A percentile compares a stretch with the other conserved stretches of the same genome.
Evolutionary conservation across 2,797 vertebrate genomes (phyloP).

Genomic region (Petrocephalus sullivani): DNA sequence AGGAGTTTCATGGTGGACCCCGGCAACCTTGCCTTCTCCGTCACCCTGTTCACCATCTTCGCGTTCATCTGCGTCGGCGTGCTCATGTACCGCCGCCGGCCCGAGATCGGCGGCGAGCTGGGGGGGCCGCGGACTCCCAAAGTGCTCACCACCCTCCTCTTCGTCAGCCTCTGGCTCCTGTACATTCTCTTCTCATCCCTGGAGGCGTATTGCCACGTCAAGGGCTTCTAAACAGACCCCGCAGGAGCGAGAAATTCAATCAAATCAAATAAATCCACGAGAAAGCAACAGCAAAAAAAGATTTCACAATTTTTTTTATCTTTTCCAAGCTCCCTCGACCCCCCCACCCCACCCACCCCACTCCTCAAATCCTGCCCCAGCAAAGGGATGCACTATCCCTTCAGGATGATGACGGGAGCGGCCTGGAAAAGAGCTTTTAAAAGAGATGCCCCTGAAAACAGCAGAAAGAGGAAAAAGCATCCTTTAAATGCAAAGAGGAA

Average conservation of each 20-base stretch:
- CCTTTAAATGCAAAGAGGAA: neutral
- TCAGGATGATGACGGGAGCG: neutral
- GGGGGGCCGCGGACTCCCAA: slow-evolving; percentile 98
- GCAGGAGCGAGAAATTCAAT: slow-evolving; percentile 26
- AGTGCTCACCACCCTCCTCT: slow-evolving; percentile 84
- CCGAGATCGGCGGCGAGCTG: slow-evolving; percentile 95
- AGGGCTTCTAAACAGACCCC: slow-evolving; percentile 82
- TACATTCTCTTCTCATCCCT: slow-evolving; percentile 99
- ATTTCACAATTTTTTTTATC: slow-evolving; percentile 15
- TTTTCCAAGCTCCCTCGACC: neutral
- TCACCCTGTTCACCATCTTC: slow-evolving; percentile 99
- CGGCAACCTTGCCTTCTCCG: slow-evolving; percentile 91
- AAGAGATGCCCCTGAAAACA: neutral
- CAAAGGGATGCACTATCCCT: neutral
- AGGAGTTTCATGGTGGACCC: slow-evolving; percentile 83
- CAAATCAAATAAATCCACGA: slow-evolving; percentile 18
- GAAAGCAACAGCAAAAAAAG: slow-evolving; percentile 21
- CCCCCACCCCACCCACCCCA: neutral
- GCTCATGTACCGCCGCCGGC: slow-evolving; percentile 92
- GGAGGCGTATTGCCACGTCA: slow-evolving; percentile 99
- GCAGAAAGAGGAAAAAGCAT: neutral
- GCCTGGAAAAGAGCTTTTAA: neutral
- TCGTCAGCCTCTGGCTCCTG: slow-evolving; percentile 94
- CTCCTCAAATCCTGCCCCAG: neutral
- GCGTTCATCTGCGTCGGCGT: slow-evolving; percentile 87